Percentiles rank a stretch among this genome's conserved stretches.
Conservation (phyloP, 2,113 vertebrate species). For the Piprites chloris region DNA sequence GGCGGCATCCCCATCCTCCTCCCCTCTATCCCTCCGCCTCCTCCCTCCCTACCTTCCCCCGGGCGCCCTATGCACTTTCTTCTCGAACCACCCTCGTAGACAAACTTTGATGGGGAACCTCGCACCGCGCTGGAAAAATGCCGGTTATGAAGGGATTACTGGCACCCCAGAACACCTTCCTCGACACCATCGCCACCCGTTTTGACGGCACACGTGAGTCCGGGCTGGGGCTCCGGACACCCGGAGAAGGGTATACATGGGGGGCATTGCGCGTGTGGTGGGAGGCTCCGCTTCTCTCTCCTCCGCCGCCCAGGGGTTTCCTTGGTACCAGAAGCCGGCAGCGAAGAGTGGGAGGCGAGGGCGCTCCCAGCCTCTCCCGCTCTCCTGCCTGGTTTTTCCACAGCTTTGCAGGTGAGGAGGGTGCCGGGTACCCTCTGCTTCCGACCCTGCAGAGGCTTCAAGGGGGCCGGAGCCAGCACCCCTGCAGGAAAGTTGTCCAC, state of each 20-base stretch:
- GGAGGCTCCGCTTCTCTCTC: background rate
- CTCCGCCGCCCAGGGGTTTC: background rate
- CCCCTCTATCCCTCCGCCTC: background rate
- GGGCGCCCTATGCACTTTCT: conserved; percentile 64
- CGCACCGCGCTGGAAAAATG: conserved; percentile 88
- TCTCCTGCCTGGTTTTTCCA: background rate
- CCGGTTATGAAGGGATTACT: conserved; percentile 99
- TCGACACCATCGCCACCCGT: conserved; percentile 96
- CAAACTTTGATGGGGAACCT: conserved; percentile 96
- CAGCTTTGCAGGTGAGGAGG: background rate
- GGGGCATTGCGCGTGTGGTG: fast-evolving
- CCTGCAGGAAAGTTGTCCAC: background rate
- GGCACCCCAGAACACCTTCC: conserved; percentile 97
- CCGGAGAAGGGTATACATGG: background rate
- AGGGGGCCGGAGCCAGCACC: background rate
- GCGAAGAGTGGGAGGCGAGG: background rate
- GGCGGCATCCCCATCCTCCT: conserved; percentile 16
- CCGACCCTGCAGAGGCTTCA: background rate
- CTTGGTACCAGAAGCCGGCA: background rate
- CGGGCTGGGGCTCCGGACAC: background rate
- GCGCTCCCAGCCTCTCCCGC: background rate
- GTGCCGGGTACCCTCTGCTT: background rate
- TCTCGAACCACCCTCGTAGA: conserved; percentile 59
- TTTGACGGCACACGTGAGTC: conserved; percentile 99
- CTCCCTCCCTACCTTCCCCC: background rate